Evolutionary conservation across 1,140 invertebrate genomes (phyloP).

Genomic region (Drosophila truncata): DNA sequence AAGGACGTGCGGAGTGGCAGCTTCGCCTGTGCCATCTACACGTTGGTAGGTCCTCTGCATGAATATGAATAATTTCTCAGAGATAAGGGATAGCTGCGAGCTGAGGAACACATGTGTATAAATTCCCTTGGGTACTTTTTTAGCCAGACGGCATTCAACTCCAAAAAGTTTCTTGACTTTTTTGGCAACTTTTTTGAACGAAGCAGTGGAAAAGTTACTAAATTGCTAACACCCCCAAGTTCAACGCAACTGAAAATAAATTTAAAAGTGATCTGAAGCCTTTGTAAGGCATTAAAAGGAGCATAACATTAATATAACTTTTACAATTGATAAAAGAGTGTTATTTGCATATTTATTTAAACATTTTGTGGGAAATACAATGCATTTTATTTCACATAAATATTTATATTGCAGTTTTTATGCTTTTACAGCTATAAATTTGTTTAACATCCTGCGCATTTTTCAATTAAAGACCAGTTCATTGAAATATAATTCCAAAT

Average conservation of each 20-base stretch:
- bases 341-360: neutral
- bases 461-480: no score
- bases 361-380: neutral
- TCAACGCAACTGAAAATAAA: neutral
- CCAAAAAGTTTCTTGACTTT: neutral
- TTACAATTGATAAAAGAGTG: neutral
- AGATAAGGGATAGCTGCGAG: conserved; percentile 8
- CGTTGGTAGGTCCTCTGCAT: conserved; percentile 88
- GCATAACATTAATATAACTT: neutral
- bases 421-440: no score
- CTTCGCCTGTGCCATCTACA: conserved; percentile 91
- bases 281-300: neutral
- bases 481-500: neutral
- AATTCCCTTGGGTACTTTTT: conserved; percentile 10
- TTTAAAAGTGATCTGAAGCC: neutral
- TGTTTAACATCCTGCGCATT: neutral
- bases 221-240: neutral
- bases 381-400: no score
- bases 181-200: conserved; percentile 1
- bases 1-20: conserved; percentile 91
- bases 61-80: conserved; percentile 29
- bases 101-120: neutral
- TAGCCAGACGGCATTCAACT: neutral
- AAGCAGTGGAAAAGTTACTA: conserved; percentile 6
- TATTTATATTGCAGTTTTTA: no score